Evolutionary conservation across 1,140 invertebrate genomes (phyloP), one percentile per base, ranked within the genome.

Genomic region (Scaptomyza graminum): DNA sequence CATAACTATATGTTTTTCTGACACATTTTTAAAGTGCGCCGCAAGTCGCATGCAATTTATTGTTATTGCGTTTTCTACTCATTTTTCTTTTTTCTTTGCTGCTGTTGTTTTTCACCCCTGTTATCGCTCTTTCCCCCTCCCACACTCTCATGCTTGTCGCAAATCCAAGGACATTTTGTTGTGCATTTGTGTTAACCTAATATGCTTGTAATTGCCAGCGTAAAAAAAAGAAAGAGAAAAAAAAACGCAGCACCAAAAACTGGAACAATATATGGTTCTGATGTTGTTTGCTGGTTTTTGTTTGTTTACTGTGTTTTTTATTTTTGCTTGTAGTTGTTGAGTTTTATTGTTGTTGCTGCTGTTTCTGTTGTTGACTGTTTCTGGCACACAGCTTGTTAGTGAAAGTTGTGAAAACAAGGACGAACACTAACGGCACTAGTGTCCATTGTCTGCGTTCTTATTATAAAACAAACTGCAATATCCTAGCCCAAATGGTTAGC

Each of bases 1-100:
- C 78, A 81, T 82, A 82, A 82, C 79, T 82, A 82, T 82, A 82
- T 82, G 79, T 82, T 82, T 82, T 82, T 82, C 79, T 82, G 79
- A 82, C 79, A 82, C 79, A 82, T 82, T 82, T 82, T 82, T 74
- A 82, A 82, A 82, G 79, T 77, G 74, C 79, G 69, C 64, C 73
- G 79, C 79, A 82, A 81, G 78, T 82, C 80, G 79, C 69, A 73
- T 66, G 61, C 76, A 70, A 82, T 82, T 82, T 82, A 82, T 82
- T 82, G 79, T 82, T 82, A 82, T 82, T 82, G 79, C 79, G 79
- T 76, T 80, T 80, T 76, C 49, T 64, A 61, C 72, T 74, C 77
- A 55, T 79, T 67, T 64, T 56, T 43, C 62, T 44, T 43, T 18
- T 59, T 34, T 28, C 11, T 34, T 46, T n/a, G 25, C 28, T 37